Percentiles rank a stretch among this genome's conserved stretches.
Conservation (phyloP, 2,888 invertebrate genomes). For the Pecten maximus region DNA sequence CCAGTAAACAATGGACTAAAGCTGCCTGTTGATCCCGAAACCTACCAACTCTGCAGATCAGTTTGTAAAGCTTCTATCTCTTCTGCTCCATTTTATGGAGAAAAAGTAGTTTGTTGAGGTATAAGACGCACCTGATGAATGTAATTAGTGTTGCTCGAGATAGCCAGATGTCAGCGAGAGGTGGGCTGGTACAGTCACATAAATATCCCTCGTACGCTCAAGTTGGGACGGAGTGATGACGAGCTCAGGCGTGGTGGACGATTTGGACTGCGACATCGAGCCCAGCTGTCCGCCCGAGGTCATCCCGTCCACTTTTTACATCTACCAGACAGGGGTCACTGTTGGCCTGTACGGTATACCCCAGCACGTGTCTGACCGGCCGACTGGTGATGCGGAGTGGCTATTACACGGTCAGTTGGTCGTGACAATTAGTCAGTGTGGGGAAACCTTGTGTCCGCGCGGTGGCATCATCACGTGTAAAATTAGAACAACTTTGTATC, state of each 20-base stretch:
- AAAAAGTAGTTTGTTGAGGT: not conserved
- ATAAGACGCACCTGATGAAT: constrained; percentile 5
- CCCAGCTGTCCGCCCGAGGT: constrained; percentile 15
- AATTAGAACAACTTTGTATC: too few relatives aligned
- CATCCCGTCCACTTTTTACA: not conserved
- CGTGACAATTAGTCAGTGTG: not conserved
- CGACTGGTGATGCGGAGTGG: not conserved
- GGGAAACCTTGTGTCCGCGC: too few relatives aligned
- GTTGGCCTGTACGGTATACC: not conserved
- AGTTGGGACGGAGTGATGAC: not conserved
- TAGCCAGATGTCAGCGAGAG: not conserved
- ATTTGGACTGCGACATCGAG: constrained; percentile 1
- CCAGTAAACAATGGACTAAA: not conserved
- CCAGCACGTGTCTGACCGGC: not conserved
- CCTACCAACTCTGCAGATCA: not conserved
- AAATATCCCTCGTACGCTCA: not conserved
- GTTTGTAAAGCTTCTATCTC: not conserved
- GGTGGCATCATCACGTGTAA: too few relatives aligned
- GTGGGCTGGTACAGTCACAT: not conserved
- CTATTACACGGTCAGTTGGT: not conserved
- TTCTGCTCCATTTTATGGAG: not conserved
- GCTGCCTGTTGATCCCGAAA: not conserved
- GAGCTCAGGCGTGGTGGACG: not conserved
- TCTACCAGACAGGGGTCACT: not conserved
- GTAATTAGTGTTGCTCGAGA: not conserved